These are phyloP conservation scores for Diabrotica virgifera DNA, from an alignment of 1,140 invertebrate genomes.

Conservation along the genomic window DNA sequence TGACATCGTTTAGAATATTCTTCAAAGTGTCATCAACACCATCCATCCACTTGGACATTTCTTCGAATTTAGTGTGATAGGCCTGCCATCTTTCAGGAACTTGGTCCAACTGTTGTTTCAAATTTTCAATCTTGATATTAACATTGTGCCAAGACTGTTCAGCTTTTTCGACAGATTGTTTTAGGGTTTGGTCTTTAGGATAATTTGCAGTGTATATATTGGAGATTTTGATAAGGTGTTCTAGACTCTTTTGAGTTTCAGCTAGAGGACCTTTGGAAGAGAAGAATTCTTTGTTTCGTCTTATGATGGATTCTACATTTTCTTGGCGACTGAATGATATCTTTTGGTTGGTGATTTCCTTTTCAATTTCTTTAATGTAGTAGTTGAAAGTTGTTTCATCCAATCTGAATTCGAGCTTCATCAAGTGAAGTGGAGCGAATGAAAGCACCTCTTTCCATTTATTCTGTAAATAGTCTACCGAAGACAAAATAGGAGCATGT, in stretches of 20 bases:
- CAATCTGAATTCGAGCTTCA: constrained; percentile 83
- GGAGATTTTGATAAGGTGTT: constrained; percentile 70
- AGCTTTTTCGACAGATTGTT: constrained; percentile 64
- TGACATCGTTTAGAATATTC: constrained; percentile 79
- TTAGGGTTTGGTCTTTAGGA: constrained; percentile 61
- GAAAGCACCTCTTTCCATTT: constrained; percentile 77
- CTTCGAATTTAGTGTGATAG: constrained; percentile 77
- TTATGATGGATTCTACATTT: constrained; percentile 72
- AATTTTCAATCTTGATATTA: constrained; percentile 65
- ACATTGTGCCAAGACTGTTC: constrained; percentile 72
- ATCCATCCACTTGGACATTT: constrained; percentile 90
- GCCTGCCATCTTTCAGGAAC: constrained; percentile 87
- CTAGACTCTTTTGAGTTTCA: constrained; percentile 71
- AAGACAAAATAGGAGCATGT: constrained; percentile 64
- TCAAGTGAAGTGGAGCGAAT: constrained; percentile 78
- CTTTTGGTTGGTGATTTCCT: constrained; percentile 81
- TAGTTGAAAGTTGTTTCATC: constrained; percentile 83
- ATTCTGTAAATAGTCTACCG: constrained; percentile 66
- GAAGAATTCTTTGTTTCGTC: constrained; percentile 76
- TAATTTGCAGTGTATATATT: constrained; percentile 63
- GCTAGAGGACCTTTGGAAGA: constrained; percentile 64
- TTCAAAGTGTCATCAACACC: constrained; percentile 78
- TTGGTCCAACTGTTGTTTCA: constrained; percentile 75
- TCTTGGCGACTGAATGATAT: constrained; percentile 83
- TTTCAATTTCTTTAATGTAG: constrained; percentile 84